Percentiles rank a stretch among this genome's conserved stretches.
phyloP scores from a whole-genome alignment of 2,888 invertebrate genomes.

The Cylindroiulus punctatus region DNA sequence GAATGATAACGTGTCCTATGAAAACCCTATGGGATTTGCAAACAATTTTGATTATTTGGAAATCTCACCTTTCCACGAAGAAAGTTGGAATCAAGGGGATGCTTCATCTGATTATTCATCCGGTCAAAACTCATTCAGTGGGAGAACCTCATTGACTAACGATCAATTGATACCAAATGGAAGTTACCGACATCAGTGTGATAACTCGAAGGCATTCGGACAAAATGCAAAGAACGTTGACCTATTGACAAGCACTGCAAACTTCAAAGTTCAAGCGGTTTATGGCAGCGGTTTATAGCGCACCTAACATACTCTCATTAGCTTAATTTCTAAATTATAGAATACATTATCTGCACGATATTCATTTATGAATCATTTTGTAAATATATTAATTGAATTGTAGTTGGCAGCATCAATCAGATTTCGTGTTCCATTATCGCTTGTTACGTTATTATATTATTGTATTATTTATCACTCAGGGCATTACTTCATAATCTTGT shows the following conservation, averaged over 20 bases:
- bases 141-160: background rate
- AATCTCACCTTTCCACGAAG: background rate
- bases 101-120: no score
- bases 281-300: no score
- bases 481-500: background rate
- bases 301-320: background rate
- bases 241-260: background rate
- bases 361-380: no score
- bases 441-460: background rate
- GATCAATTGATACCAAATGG: background rate
- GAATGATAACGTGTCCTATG: background rate
- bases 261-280: background rate
- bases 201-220: background rate
- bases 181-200: background rate
- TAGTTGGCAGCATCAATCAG: background rate
- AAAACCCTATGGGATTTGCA: background rate
- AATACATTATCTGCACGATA: no score
- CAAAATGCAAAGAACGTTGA: background rate
- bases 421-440: background rate
- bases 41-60: background rate
- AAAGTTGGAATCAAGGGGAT: background rate
- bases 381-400: no score
- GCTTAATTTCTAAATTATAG: no score
- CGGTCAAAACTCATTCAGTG: background rate
- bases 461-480: constrained; percentile 15